Base-by-base conservation (phyloP, 2,888 invertebrate species). In the Habroteleia sp. region DNA sequence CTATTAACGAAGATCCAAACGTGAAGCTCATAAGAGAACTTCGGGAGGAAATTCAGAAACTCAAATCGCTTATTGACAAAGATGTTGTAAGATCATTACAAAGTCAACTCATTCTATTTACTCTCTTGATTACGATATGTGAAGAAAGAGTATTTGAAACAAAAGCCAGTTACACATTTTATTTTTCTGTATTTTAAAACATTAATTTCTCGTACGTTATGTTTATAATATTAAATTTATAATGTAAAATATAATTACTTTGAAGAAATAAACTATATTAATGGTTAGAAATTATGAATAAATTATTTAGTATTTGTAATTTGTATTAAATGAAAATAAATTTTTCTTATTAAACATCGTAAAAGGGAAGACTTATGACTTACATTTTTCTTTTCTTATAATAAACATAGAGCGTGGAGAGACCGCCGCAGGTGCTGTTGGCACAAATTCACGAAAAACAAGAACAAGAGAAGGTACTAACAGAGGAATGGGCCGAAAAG, bases 401-500 rank as follows among this genome's bases (percentile, higher is more conserved):
- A 29, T 2, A 29, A 46, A 20, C 8, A 13, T 74, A 88, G 88
- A 86, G 90, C 75, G 88, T 90, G 3, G 92, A 92, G 82, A 89
- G 77, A 33, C 90, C 93, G 0, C 91, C 91, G 11, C 90, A 92
- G 13, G 93, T 96, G 75, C 89, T 97, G 54, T 80, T 88, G 41
- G 96, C 95, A 25, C 94, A 95, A 78, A 91, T 97, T 1, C 95
- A 96, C 80, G 94, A 96, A 84, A 97, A 96, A 85, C 96, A 97
- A 88, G 96, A 96, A 0, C 94, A 96, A 85, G 96, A 96, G 89
- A 96, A 94, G 88, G 95, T 93, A 63, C 91, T 97, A 68, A 97
- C 96, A 0, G 96, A 96, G 89, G 95, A 96, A 84, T 97, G 97
- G 97, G 94, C 95, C 6, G 96, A 96, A 86, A 97, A 97, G 86